Base-by-base conservation (phyloP, 92 coral and sea anemone genomes). In the Phenganax marumi region DNA sequence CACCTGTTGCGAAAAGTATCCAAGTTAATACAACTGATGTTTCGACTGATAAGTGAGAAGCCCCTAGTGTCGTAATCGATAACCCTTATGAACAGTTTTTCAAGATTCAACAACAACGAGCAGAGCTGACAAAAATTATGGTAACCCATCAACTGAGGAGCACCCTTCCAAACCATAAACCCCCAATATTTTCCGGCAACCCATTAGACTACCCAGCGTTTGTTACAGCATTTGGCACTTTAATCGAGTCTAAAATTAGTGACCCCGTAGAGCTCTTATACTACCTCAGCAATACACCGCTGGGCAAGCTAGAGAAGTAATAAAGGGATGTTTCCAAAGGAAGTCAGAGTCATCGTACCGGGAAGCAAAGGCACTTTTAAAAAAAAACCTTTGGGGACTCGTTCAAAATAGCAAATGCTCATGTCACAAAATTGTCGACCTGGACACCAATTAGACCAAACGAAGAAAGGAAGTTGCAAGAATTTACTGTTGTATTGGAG, bases 201-300 rank as follows among this genome's bases (percentile, higher is more conserved):
- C 58, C 75, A 49, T 52, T 89, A 87, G 85, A 86, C 18, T 91
- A 84, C 48, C 88, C 92, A 46, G 89, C 88, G 79, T 91, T 89
- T 56, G 85, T 70, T 48, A 83, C 89, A 48, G 87, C 91, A 47
- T 91, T 91, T 83, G 82, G 86, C 33, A 22, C 89, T 65, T 84
- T 90, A 73, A 80, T 83, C 54, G 90, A 88, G 81, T 79, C 88
- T 21, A 91, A 84, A 80, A 89, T 91, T 26, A 86, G 60, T 12
- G 73, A 77, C 75, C 76, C 87, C 22, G 63, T 47, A 19, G 92
- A 92, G 70, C 72, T 70, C 33, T 80, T 92, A 47, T 88, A 86
- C 52, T 89, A 87, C 33, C 76, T 91, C 87, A 87, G 14, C 91
- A 89, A 74, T 84, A 91, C 80, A 89, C 92, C 3, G 58, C 80